phyloP scores from a whole-genome alignment of 2,113 vertebrate genomes.

The Phalacrocorax brasilianus region DNA sequence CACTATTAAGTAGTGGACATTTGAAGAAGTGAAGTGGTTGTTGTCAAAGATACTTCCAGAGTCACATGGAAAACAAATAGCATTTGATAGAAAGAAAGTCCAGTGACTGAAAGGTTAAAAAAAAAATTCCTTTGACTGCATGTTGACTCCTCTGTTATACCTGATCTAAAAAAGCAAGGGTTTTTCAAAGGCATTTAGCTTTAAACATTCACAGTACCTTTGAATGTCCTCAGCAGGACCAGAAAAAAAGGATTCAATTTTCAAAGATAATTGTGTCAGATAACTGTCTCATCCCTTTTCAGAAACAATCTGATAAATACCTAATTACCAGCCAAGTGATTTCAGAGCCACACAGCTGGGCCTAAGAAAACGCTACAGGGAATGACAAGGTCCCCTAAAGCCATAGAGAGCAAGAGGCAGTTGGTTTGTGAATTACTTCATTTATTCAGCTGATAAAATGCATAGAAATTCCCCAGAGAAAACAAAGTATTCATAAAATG shows the following conservation, averaged over 20 bases:
- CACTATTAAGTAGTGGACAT: not conserved
- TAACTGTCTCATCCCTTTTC: conserved; percentile 81
- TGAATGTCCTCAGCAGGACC: conserved; percentile 71
- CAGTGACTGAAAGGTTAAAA: not conserved
- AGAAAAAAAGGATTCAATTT: conserved; percentile 79
- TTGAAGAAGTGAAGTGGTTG: conserved; percentile 2
- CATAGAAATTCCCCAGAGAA: not conserved
- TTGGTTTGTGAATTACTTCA: conserved; percentile 74
- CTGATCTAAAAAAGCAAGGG: conserved; percentile 52
- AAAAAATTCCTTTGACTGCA: not conserved
- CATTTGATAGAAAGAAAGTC: conserved; percentile 17
- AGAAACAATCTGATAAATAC: conserved; percentile 93
- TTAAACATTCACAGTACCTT: conserved; percentile 64
- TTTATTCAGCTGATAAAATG: conserved; percentile 75
- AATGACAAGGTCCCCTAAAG: conserved; percentile 60
- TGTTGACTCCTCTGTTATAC: conserved; percentile 24
- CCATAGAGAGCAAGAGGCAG: conserved; percentile 33
- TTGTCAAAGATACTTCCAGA: conserved; percentile 32
- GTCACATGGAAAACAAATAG: not conserved
- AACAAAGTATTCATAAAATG: conserved; percentile 60
- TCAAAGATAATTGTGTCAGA: conserved; percentile 91
- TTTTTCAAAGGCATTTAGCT: conserved; percentile 74
- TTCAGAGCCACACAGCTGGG: conserved; percentile 72
- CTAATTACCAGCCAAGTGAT: conserved; percentile 88
- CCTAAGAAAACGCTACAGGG: conserved; percentile 43